Base-by-base conservation (phyloP, 2,113 vertebrate genomes). In the Amphilophus citrinellus region DNA sequence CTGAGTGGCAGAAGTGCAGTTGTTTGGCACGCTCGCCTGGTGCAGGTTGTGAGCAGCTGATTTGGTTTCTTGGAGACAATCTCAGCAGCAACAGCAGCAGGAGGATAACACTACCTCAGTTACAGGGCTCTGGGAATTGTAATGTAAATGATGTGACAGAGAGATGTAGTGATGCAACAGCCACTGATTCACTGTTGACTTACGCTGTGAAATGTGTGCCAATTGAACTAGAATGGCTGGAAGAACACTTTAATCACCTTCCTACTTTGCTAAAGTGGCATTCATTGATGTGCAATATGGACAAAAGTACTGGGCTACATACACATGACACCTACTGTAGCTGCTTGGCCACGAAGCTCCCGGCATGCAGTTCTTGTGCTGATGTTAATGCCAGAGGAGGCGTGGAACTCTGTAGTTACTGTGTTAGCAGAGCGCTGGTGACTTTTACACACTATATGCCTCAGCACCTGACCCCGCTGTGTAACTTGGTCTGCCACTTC, bases 71-170 rank as follows among this genome's bases (percentile, higher is more conserved):
- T 59, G 24, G 89, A 84, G 65, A 87, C 83, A 13, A 56, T 65
- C 84, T 76, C 73, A 83, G 73, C 66, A 75, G 77, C 89, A 80
- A 10, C 65, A 57, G 37, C 82, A 77, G 80, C 76, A 83, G 80
- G 13, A 61, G 76, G 35, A 78, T 59, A 78, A 27, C 50, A 84
- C 63, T 79, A 89, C 71, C 89, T 88, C 66, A 20, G 15, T 83
- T 83, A 89, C 78, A 58, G 75, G 80, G 76, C 81, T 80, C 90
- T 20, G 60, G 82, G 79, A 88, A 78, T 61, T 58, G 65, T 80
- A 82, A 81, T 87, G 62, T 53, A 61, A 61, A 59, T 84, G 86
- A 86, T 65, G 87, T 82, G 84, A 87, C 24, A 53, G 53, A 47
- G 88, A 81, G 77, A 84, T 85, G 80, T 68, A 79, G 65, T 79